Conservation (phyloP, 2,888 invertebrate genomes). For the Parnassius mnemosyne region DNA sequence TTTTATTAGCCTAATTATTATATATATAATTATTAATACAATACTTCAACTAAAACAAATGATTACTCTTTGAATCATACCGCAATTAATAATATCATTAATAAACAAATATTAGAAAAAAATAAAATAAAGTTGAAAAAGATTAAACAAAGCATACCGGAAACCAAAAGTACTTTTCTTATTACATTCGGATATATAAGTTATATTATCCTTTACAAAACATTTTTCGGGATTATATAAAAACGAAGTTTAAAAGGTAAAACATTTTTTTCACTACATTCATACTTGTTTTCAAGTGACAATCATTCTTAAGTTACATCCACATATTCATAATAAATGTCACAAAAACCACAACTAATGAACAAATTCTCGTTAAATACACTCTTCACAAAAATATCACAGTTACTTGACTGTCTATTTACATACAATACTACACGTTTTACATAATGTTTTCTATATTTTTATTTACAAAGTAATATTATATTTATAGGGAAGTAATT, state of each 20-base stretch:
- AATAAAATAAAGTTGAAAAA: too few species aligned
- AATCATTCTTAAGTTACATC: slow-evolving; percentile 26
- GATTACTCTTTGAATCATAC: too few species aligned
- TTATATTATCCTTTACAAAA: too few species aligned
- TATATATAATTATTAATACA: too few species aligned
- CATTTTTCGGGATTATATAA: neutral
- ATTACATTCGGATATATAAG: too few species aligned
- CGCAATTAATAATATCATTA: too few species aligned
- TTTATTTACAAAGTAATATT: slow-evolving; percentile 23
- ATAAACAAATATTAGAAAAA: too few species aligned
- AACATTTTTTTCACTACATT: slow-evolving; percentile 15
- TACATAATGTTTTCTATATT: slow-evolving; percentile 20
- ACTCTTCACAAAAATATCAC: slow-evolving; percentile 35
- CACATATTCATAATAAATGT: slow-evolving; percentile 19
- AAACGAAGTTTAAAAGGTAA: neutral
- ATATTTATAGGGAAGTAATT: slow-evolving; percentile 9
- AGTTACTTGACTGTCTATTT: slow-evolving; percentile 37
- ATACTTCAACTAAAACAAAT: too few species aligned
- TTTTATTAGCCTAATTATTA: too few species aligned
- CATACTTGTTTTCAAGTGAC: slow-evolving; percentile 19
- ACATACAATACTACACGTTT: slow-evolving; percentile 28
- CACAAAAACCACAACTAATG: slow-evolving; percentile 9
- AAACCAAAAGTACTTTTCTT: too few species aligned
- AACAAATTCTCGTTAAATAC: slow-evolving; percentile 10
- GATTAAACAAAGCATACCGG: too few species aligned